Conservation (phyloP, 2,113 vertebrate species). For the Pelmatolapia mariae region DNA sequence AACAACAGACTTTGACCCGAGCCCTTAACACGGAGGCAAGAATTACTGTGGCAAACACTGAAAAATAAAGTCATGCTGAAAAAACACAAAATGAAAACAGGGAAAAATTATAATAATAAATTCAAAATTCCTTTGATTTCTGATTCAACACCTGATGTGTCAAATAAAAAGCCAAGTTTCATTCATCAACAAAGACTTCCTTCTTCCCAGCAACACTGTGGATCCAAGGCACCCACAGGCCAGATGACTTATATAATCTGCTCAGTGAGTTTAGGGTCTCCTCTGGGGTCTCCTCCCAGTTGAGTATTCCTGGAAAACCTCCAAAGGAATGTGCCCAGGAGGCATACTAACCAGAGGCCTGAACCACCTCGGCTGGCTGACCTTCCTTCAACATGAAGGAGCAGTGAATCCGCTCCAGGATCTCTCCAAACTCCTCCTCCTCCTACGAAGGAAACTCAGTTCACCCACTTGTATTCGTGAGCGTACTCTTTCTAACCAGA, state of each 20-base stretch:
- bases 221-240: neutral
- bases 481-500: neutral
- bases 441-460: neutral
- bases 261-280: neutral
- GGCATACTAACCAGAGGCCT: neutral
- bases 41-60: neutral
- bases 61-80: neutral
- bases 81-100: neutral
- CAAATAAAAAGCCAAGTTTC: rapidly evolving
- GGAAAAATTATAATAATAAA: neutral
- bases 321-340: neutral
- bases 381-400: neutral
- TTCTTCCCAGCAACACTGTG: neutral
- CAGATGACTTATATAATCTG: neutral
- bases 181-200: neutral
- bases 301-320: neutral
- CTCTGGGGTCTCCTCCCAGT: neutral
- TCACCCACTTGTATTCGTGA: neutral
- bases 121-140: neutral
- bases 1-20: neutral
- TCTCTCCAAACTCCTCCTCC: neutral
- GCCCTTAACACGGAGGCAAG: neutral
- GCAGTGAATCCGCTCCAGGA: neutral
- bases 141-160: neutral
- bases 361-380: neutral